Conservation (phyloP, 2,797 vertebrate genomes). For the Epinephelus malabaricus region DNA sequence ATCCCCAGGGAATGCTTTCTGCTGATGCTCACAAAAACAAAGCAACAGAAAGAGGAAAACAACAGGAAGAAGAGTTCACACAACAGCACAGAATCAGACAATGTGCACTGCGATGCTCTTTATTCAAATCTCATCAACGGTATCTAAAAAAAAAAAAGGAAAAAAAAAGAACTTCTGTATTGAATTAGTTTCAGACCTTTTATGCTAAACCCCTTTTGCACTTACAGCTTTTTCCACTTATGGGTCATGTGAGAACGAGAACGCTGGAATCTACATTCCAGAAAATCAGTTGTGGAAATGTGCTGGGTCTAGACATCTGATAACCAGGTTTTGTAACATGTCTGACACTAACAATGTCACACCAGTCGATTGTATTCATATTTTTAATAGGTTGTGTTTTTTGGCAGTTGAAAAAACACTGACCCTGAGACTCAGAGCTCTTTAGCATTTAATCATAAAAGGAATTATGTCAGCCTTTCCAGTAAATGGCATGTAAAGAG, state of each 20-base stretch:
- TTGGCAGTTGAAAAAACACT: conserved; percentile 8
- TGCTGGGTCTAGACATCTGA: conserved; percentile 40
- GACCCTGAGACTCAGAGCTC: conserved; percentile 5
- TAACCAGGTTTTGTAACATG: conserved; percentile 27
- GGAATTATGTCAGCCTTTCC: background rate
- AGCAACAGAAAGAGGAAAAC: conserved; percentile 63
- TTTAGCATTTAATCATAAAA: conserved; percentile 2
- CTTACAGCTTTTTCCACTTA: conserved; percentile 37
- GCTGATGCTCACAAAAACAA: conserved; percentile 69
- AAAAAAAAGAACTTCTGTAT: conserved; percentile 7
- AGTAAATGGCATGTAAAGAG: conserved; percentile 10
- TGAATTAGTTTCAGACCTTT: conserved; percentile 48
- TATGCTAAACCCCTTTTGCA: conserved; percentile 19
- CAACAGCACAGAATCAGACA: conserved; percentile 48
- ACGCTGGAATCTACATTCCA: conserved; percentile 36
- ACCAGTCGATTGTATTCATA: conserved; percentile 4
- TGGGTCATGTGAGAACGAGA: conserved; percentile 34
- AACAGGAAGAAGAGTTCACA: conserved; percentile 56
- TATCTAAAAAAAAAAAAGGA: conserved; percentile 14
- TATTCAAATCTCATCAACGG: conserved; percentile 34
- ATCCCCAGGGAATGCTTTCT: conserved; percentile 61
- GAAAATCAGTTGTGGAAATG: conserved; percentile 39
- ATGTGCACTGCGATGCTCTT: conserved; percentile 11
- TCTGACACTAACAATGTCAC: conserved; percentile 17
- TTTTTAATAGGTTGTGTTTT: conserved; percentile 24